A percentile compares a stretch with the other conserved stretches of the same genome.
These are phyloP conservation scores for Gouania willdenowi DNA, from an alignment of 2,797 vertebrate genomes.

Conservation along the genomic window DNA sequence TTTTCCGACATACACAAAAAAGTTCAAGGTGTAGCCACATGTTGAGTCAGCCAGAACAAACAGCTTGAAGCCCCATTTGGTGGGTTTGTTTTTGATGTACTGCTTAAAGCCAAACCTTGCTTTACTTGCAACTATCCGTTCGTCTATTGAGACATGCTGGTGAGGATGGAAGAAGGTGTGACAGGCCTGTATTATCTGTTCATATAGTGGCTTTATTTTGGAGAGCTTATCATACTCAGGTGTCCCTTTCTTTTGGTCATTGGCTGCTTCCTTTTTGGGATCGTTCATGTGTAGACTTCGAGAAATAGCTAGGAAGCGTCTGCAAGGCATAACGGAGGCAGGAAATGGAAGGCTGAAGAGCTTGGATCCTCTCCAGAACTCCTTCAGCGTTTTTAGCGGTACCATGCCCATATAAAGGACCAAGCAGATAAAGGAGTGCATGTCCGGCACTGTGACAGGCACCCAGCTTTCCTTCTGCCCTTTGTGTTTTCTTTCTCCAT, in stretches of 20 bases:
- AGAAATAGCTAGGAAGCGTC: slow-evolving; percentile 44
- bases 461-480: slow-evolving; percentile 26
- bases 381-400: slow-evolving; percentile 46
- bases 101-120: slow-evolving; percentile 55
- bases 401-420: slow-evolving; percentile 59
- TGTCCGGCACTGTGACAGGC: slow-evolving; percentile 32
- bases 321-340: slow-evolving; percentile 41
- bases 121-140: slow-evolving; percentile 65
- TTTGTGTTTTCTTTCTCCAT: slow-evolving; percentile 28
- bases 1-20: slow-evolving; percentile 58
- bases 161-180: slow-evolving; percentile 50
- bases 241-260: slow-evolving; percentile 46
- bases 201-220: slow-evolving; percentile 60
- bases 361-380: slow-evolving; percentile 48
- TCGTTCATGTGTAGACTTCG: slow-evolving; percentile 50
- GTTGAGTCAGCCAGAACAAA: slow-evolving; percentile 60
- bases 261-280: slow-evolving; percentile 27
- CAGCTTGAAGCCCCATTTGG: slow-evolving; percentile 65
- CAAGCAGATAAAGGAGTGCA: slow-evolving; percentile 49
- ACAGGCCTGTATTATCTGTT: slow-evolving; percentile 51
- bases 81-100: slow-evolving; percentile 60
- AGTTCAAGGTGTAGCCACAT: slow-evolving; percentile 61
- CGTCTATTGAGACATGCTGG: slow-evolving; percentile 63
- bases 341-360: slow-evolving; percentile 52
- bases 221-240: slow-evolving; percentile 40